Base-by-base conservation (phyloP, 2,888 invertebrate species). In the Macaria liturata region DNA sequence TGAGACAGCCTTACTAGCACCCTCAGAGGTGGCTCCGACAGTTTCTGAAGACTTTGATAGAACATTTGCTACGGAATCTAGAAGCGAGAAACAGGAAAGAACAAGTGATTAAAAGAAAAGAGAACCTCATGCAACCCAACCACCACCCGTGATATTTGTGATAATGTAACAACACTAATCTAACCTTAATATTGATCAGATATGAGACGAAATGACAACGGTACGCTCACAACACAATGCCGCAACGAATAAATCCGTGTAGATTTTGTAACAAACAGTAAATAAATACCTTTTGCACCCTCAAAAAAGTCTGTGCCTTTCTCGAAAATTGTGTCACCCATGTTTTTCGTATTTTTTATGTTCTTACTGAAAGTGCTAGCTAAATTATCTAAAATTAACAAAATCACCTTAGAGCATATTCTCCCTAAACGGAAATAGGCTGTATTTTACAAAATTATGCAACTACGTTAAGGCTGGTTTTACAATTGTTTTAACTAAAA, bases 361-460 rank as follows among this genome's bases (percentile, higher is more conserved):
- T 20, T 20, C 58, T 77, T 78, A 60, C 80, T 76, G 61, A 83
- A 71, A 56, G 78, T 78, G 66, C 60, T 79, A 64, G 79, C 71
- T 69, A 82, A 79, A n/a, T 76, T 77, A 72, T 84, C 83, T 84
- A 84, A 66, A 80, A 83, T 69, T 64, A 55, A 54, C 46, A 58
- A 54, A 30, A 46, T 20, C 20, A 20, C 1, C 20, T 20, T 20
- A 20, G 20, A 20, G 20, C 20, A 20, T 20, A 20, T 20, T 20
- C 20, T 20, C 20, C 20, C 20, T 20, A 20, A 20, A 20, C 20
- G 2, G 20, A 20, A 20, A 20, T 20, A 20, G 20, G 20, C 20
- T 20, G 2, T 20, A 20, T 20, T 20, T 20, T 20, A 20, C 20
- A 20, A 20, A 20, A 20, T 20, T 20, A 1, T 20, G 20, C 20